A percentile compares a stretch with the other conserved stretches of the same genome.
Evolutionary conservation across 2,888 invertebrate species (phyloP).

Genomic region (Catocala fraxini): DNA sequence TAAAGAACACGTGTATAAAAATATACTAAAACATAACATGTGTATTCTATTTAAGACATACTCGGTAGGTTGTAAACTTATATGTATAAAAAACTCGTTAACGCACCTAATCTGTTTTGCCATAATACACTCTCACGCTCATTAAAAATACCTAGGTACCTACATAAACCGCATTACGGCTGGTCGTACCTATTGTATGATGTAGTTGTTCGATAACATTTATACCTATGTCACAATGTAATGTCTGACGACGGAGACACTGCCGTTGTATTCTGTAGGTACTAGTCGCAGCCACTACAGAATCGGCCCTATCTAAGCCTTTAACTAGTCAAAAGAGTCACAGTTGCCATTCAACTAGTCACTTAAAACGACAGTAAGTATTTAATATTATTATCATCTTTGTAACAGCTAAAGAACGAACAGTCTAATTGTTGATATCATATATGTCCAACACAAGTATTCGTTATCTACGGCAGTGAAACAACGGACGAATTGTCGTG

Average conservation of each 20-base stretch:
- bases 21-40: background rate
- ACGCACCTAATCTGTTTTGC: conserved; percentile 2
- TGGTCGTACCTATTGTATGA: background rate
- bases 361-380: too few relatives aligned
- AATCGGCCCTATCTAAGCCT: background rate
- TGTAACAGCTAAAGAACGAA: background rate
- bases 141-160: conserved; percentile 4
- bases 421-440: too few relatives aligned
- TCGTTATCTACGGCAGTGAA: conserved; percentile 30
- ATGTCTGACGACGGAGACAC: too few relatives aligned
- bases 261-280: too few relatives aligned
- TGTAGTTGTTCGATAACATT: background rate
- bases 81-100: conserved; percentile 1
- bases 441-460: background rate
- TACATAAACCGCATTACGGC: background rate
- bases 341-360: too few relatives aligned
- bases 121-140: background rate
- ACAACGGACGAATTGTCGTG: conserved; percentile 24
- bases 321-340: background rate
- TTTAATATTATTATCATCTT: too few relatives aligned
- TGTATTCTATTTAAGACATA: background rate
- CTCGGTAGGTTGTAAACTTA: background rate
- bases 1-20: conserved; percentile 6
- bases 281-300: background rate
- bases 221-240: too few relatives aligned